Evolutionary conservation across 2,113 vertebrate genomes (phyloP).

Genomic region (Entosphenus tridentatus): DNA sequence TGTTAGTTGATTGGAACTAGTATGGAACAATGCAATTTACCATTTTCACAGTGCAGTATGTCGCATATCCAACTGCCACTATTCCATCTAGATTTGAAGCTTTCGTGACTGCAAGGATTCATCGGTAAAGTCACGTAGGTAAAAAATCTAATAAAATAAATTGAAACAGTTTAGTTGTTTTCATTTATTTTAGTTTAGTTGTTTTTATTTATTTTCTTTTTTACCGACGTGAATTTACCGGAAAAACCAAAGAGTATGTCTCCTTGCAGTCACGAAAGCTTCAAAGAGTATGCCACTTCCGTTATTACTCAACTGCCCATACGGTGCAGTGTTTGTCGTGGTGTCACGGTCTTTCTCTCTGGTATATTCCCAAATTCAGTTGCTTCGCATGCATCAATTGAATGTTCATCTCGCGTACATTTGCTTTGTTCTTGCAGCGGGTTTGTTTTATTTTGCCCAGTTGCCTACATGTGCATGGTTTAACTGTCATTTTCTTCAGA

Average conservation of each 20-base stretch:
- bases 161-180: too few relatives aligned
- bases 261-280: too few relatives aligned
- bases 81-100: background rate
- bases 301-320: too few relatives aligned
- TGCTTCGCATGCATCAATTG: background rate
- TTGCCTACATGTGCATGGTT: background rate
- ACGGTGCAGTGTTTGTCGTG: too few relatives aligned
- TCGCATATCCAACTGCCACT: background rate
- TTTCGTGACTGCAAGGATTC: background rate
- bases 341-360: too few relatives aligned
- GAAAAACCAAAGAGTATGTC: too few relatives aligned
- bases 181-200: too few relatives aligned
- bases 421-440: background rate
- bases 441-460: background rate
- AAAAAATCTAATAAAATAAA: too few relatives aligned
- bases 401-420: background rate
- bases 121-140: background rate
- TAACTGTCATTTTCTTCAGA: conserved; percentile 1
- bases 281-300: too few relatives aligned
- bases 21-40: background rate
- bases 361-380: too few relatives aligned
- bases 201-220: too few relatives aligned
- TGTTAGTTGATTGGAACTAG: background rate
- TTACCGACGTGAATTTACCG: too few relatives aligned
- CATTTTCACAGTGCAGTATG: background rate